These are phyloP conservation scores for Plutella xylostella DNA, from an alignment of 2,888 invertebrate species.

Conservation along the genomic window DNA sequence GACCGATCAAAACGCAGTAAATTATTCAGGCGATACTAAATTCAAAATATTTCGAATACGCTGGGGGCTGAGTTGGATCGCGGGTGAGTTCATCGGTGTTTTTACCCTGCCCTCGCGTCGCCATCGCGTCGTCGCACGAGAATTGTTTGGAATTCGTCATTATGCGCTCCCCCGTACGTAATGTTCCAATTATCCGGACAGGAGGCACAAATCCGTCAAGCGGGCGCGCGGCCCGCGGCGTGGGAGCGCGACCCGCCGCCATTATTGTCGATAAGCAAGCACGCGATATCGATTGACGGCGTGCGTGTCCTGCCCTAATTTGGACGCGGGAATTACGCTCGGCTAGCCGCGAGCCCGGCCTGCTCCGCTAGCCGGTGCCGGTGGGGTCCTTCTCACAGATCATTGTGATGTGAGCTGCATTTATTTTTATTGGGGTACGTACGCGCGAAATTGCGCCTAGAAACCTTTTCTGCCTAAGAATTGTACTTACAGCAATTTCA, in stretches of 20 bases:
- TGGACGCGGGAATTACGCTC: slow-evolving; percentile 16
- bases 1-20: slow-evolving; percentile 60
- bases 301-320: slow-evolving; percentile 23
- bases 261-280: slow-evolving; percentile 62
- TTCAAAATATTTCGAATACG: slow-evolving; percentile 23
- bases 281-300: slow-evolving; percentile 50
- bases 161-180: slow-evolving; percentile 20
- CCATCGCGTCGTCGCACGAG: neutral
- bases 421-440: too few relatives aligned
- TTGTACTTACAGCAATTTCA: too few relatives aligned
- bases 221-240: slow-evolving; percentile 23
- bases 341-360: slow-evolving; percentile 4
- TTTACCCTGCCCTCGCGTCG: neutral
- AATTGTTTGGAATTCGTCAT: slow-evolving; percentile 16
- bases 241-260: slow-evolving; percentile 19
- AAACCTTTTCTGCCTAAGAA: too few relatives aligned
- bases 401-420: too few relatives aligned
- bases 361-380: too few relatives aligned
- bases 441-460: too few relatives aligned
- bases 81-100: slow-evolving; percentile 12
- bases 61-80: slow-evolving; percentile 28
- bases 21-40: slow-evolving; percentile 44
- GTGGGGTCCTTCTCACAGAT: too few relatives aligned
- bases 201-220: slow-evolving; percentile 22
- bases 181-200: slow-evolving; percentile 9